Percentiles rank a stretch among this genome's conserved stretches.
phyloP scores from a whole-genome alignment of 2,797 vertebrate genomes.

The Rallus crepitans region DNA sequence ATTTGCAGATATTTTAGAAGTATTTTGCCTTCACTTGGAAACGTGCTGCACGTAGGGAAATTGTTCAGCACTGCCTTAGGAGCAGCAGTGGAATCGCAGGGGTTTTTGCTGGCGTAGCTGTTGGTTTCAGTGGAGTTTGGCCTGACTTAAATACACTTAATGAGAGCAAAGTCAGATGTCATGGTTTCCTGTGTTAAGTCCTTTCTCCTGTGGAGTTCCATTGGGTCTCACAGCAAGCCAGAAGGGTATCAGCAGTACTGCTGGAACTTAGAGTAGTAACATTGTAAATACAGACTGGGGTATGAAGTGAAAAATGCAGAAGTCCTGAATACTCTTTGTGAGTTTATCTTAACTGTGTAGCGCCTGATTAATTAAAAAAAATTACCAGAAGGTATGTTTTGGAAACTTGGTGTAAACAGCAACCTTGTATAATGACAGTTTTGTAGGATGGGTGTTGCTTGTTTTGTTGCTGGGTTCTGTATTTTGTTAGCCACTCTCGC shows the following conservation, averaged over 20 bases:
- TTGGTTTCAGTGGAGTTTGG: slow-evolving; percentile 14
- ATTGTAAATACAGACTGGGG: slow-evolving; percentile 11
- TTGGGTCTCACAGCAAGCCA: slow-evolving; percentile 44
- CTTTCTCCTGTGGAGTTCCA: slow-evolving; percentile 6
- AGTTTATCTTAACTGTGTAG: slow-evolving; percentile 51
- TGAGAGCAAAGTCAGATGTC: slow-evolving; percentile 1
- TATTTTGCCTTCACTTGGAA: slow-evolving; percentile 29
- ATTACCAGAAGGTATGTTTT: slow-evolving; percentile 59
- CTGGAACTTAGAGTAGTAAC: neutral
- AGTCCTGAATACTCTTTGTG: slow-evolving; percentile 4
- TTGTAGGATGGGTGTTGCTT: slow-evolving; percentile 54
- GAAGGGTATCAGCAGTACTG: neutral
- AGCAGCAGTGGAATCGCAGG: neutral
- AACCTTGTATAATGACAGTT: slow-evolving; percentile 23
- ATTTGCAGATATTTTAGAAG: slow-evolving; percentile 32
- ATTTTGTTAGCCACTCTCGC: slow-evolving; percentile 38
- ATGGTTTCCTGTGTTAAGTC: neutral
- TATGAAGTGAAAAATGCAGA: slow-evolving; percentile 26
- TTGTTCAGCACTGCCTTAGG: neutral
- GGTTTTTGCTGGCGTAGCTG: neutral
- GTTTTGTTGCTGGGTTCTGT: slow-evolving; percentile 49
- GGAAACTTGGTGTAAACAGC: slow-evolving; percentile 37
- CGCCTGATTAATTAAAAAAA: slow-evolving; percentile 66
- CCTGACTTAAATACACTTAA: slow-evolving; percentile 2
- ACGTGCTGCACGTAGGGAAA: neutral